Conservation (phyloP, 2,113 vertebrate genomes). For the Oreocharis arfaki region DNA sequence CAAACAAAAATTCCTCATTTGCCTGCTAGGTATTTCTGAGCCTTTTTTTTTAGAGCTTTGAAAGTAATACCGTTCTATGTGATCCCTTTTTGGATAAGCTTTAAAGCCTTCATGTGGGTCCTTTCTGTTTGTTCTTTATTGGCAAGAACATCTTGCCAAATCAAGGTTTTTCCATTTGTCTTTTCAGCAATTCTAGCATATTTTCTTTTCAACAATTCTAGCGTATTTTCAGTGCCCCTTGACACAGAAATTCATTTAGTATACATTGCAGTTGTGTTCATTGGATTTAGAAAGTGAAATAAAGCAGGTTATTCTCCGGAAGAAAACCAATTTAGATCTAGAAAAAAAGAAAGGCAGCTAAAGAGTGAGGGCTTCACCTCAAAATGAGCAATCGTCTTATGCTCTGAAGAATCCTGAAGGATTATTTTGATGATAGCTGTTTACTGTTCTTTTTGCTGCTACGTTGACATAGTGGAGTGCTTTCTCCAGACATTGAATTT, state of each 20-base stretch:
- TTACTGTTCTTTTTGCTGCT: background rate
- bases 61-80: background rate
- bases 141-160: background rate
- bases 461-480: background rate
- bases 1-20: background rate
- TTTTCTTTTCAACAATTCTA: background rate
- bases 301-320: background rate
- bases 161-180: background rate
- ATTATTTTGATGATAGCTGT: background rate
- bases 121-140: background rate
- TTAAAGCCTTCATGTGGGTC: background rate
- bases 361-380: background rate
- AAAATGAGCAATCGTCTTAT: background rate
- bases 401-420: background rate
- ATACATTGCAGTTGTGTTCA: background rate
- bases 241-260: background rate
- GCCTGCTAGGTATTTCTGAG: background rate
- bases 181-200: background rate
- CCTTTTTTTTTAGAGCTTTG: background rate
- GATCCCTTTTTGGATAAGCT: background rate
- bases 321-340: background rate
- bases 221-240: background rate
- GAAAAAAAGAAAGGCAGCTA: background rate
- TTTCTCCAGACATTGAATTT: background rate
- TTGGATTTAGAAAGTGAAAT: background rate